Percentiles rank a stretch among this genome's conserved stretches.
Evolutionary conservation across 1,140 invertebrate genomes (phyloP).

Genomic region (Pogonomyrmex californicus): DNA sequence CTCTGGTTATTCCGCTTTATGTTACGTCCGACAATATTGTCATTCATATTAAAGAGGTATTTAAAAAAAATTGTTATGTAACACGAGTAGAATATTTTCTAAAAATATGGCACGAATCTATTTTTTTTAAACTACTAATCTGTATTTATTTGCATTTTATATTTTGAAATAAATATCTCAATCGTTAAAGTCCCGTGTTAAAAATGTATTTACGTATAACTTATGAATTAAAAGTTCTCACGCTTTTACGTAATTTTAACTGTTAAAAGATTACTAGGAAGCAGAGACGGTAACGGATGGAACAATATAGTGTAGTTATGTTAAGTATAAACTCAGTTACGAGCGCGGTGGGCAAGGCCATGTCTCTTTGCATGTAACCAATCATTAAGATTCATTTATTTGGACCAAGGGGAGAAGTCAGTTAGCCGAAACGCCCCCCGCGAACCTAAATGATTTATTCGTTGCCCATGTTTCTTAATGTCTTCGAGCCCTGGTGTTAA

Average conservation of each 20-base stretch:
- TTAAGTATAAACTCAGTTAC: conserved; percentile 43
- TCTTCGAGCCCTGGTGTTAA: conserved; percentile 32
- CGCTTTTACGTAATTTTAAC: conserved; percentile 8
- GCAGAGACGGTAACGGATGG: conserved; percentile 29
- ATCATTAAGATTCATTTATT: conserved; percentile 62
- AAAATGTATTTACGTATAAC: background rate
- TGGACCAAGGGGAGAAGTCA: conserved; percentile 21
- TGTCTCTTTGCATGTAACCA: conserved; percentile 48
- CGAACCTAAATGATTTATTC: conserved; percentile 53
- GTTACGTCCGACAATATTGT: background rate
- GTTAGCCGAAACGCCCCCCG: conserved; percentile 42
- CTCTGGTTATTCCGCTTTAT: background rate
- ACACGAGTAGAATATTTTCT: background rate
- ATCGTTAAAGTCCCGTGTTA: background rate
- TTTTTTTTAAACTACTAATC: background rate
- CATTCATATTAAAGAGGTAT: no score
- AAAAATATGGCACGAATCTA: background rate
- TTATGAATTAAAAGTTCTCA: background rate
- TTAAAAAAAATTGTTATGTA: background rate
- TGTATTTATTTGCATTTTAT: background rate
- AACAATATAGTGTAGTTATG: conserved; percentile 20
- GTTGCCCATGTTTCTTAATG: conserved; percentile 56
- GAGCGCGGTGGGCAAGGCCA: conserved; percentile 33
- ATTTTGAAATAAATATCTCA: background rate
- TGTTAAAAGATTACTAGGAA: conserved; percentile 19